These are phyloP conservation scores for Microtus montanus DNA, from an alignment of 2,113 vertebrate species.

Conservation along the genomic window DNA sequence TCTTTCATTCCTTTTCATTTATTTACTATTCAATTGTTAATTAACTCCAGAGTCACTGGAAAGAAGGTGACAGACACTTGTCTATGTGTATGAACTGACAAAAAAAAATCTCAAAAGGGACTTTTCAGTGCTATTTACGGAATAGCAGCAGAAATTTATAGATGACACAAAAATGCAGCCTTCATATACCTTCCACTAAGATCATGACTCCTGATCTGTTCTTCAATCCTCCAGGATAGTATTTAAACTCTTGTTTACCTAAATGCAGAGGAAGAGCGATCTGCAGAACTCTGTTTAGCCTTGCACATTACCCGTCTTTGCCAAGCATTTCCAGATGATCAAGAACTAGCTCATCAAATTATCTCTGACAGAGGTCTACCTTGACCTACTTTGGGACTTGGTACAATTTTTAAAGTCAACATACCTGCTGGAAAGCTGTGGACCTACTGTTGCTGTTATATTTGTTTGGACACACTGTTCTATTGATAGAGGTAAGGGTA, in stretches of 20 bases:
- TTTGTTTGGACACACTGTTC: slow-evolving; percentile 80
- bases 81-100: not conserved
- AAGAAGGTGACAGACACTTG: not conserved
- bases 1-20: not conserved
- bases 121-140: fast-evolving
- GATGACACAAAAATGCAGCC: not conserved
- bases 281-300: not conserved
- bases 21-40: not conserved
- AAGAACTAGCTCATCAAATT: not conserved
- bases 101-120: not conserved
- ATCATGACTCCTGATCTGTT: not conserved
- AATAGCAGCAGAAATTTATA: not conserved
- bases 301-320: fast-evolving
- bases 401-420: not conserved
- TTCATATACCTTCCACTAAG: not conserved
- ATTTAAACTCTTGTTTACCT: not conserved
- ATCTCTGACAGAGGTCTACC: not conserved
- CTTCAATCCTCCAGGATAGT: not conserved
- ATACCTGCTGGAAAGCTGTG: slow-evolving; percentile 78
- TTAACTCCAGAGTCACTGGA: not conserved
- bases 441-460: slow-evolving; percentile 47
- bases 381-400: no score
- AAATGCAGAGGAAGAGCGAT: not conserved
- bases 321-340: fast-evolving
- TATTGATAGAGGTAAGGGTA: slow-evolving; percentile 84